These are phyloP conservation scores for Anastatus disparis DNA, from an alignment of 1,140 invertebrate genomes.

Conservation along the genomic window DNA sequence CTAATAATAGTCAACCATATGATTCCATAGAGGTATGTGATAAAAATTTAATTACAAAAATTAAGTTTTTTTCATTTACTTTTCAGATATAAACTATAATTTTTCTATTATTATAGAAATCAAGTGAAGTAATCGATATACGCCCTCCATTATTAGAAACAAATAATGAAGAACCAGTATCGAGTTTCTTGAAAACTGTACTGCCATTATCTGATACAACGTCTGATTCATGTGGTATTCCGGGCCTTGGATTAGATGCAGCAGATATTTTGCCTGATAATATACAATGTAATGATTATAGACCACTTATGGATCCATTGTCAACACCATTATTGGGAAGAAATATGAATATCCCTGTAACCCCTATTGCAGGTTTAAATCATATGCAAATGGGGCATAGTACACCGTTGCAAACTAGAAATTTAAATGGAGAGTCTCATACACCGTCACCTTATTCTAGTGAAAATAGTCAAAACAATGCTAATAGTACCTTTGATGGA, in stretches of 20 bases:
- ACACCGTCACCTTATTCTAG: slow-evolving; percentile 59
- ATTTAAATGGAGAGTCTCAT: slow-evolving; percentile 53
- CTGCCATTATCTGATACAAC: slow-evolving; percentile 52
- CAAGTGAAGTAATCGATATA: slow-evolving; percentile 69
- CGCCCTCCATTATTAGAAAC: slow-evolving; percentile 46
- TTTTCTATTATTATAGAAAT: slow-evolving; percentile 61
- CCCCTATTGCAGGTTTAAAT: slow-evolving; percentile 42
- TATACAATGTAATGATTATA: slow-evolving; percentile 55
- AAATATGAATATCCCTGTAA: slow-evolving; percentile 43
- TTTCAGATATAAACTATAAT: too few relatives aligned
- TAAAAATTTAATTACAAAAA: slow-evolving; percentile 18
- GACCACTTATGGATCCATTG: slow-evolving; percentile 47
- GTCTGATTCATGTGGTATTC: slow-evolving; percentile 54
- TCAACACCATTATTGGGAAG: slow-evolving; percentile 53
- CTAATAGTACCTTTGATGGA: slow-evolving; percentile 47
- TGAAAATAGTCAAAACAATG: slow-evolving; percentile 62
- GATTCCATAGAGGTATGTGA: slow-evolving; percentile 58
- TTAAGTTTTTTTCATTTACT: slow-evolving; percentile 16
- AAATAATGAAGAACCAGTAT: slow-evolving; percentile 58
- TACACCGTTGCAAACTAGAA: slow-evolving; percentile 56
- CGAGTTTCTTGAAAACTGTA: slow-evolving; percentile 63
- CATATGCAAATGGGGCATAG: slow-evolving; percentile 59
- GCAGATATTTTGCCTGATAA: slow-evolving; percentile 49
- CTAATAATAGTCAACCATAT: slow-evolving; percentile 55
- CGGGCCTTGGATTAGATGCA: slow-evolving; percentile 60